A percentile compares a stretch with the other conserved stretches of the same genome.
These are phyloP conservation scores for Microplitis manilae DNA, from an alignment of 2,888 invertebrate species.

Conservation along the genomic window DNA sequence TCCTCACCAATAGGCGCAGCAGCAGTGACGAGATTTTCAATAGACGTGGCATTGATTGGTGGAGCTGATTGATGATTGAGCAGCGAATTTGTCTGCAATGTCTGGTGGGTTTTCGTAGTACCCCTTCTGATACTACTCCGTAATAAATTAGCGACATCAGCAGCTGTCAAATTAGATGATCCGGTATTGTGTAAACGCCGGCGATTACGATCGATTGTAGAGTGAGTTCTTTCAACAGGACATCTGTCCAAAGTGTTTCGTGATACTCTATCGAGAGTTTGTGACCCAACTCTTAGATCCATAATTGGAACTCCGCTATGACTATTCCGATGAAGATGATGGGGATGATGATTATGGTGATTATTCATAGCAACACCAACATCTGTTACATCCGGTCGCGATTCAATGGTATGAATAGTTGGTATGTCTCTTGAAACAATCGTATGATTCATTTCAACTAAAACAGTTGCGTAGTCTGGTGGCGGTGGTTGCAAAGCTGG, in stretches of 20 bases:
- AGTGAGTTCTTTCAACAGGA: conserved; percentile 57
- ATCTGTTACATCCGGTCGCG: conserved; percentile 51
- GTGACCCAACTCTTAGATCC: conserved; percentile 56
- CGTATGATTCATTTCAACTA: conserved; percentile 76
- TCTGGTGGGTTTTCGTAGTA: conserved; percentile 65
- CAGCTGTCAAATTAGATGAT: conserved; percentile 73
- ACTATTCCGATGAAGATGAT: neutral
- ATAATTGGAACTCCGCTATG: neutral
- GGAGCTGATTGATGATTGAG: conserved; percentile 34
- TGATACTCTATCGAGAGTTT: conserved; percentile 61
- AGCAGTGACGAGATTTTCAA: conserved; percentile 68
- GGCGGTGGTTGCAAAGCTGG: conserved; percentile 73
- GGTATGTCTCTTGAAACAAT: conserved; percentile 50
- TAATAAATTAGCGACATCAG: conserved; percentile 75
- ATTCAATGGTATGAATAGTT: conserved; percentile 52
- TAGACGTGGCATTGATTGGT: conserved; percentile 57
- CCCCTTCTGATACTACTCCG: conserved; percentile 75
- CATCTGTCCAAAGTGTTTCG: conserved; percentile 56
- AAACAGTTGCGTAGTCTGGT: conserved; percentile 77
- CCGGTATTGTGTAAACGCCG: conserved; percentile 49
- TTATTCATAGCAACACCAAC: conserved; percentile 23
- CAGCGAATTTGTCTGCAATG: conserved; percentile 58
- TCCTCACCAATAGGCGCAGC: conserved; percentile 69
- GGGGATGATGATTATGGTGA: neutral
- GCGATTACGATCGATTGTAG: conserved; percentile 59